phyloP scores from a whole-genome alignment of 2,888 invertebrate species.

The Epinotia nisella region DNA sequence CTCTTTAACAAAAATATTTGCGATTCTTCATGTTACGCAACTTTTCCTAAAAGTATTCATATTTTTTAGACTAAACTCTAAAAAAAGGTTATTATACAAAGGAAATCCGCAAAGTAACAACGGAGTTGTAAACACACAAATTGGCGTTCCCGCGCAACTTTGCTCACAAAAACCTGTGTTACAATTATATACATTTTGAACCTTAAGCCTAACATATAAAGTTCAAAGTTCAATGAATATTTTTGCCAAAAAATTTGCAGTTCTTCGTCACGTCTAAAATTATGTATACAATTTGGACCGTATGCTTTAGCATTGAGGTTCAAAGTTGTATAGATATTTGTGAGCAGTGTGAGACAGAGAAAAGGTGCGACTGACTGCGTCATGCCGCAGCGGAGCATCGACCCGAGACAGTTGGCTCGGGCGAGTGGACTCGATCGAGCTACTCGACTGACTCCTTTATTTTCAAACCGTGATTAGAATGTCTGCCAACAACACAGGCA shows the following conservation, averaged over 20 bases:
- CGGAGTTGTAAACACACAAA: constrained; percentile 21
- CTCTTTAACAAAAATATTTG: no score
- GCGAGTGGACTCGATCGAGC: constrained; percentile 53
- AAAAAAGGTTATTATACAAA: neutral
- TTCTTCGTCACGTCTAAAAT: neutral
- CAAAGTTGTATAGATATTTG: neutral
- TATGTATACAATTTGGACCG: neutral
- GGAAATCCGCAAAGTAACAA: neutral
- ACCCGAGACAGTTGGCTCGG: constrained; percentile 60
- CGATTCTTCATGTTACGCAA: no score
- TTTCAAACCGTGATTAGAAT: no score
- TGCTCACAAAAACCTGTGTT: constrained; percentile 2
- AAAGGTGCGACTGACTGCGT: constrained; percentile 45
- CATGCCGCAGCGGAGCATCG: constrained; percentile 69
- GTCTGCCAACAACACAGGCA: no score
- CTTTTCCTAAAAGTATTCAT: neutral
- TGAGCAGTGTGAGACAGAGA: neutral
- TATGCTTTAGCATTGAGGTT: neutral
- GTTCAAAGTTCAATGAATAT: neutral
- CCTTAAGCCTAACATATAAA: neutral
- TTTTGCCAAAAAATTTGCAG: neutral
- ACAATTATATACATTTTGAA: neutral
- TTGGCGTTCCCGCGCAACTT: neutral
- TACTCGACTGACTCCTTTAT: neutral
- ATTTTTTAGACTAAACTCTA: neutral